phyloP scores from a whole-genome alignment of 2,797 vertebrate genomes.

The Anabas testudineus region DNA sequence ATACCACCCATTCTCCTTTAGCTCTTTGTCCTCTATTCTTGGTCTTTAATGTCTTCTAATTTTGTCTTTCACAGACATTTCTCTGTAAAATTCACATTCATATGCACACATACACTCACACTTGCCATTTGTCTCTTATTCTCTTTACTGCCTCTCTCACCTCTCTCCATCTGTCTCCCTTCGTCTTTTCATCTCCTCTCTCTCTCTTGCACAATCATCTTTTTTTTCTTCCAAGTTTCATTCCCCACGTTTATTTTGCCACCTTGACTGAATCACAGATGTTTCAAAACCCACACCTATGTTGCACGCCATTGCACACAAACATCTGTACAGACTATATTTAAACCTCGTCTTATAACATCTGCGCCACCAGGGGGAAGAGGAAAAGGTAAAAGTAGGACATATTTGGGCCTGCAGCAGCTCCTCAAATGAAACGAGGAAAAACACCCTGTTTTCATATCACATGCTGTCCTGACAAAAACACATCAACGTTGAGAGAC shows the following conservation, averaged over 20 bases:
- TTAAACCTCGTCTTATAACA: conserved; percentile 73
- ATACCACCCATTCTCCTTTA: conserved; percentile 3
- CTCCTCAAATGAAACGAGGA: conserved; percentile 64
- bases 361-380: conserved; percentile 69
- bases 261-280: conserved; percentile 50
- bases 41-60: conserved; percentile 18
- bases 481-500: conserved; percentile 47
- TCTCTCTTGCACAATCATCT: conserved; percentile 14
- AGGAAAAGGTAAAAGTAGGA: conserved; percentile 79
- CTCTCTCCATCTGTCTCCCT: conserved; percentile 30
- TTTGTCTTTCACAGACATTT: conserved; percentile 28
- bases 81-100: conserved; percentile 17
- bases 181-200: conserved; percentile 22
- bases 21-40: not conserved
- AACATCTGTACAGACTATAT: conserved; percentile 80
- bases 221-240: conserved; percentile 22
- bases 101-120: conserved; percentile 1
- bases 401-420: conserved; percentile 77
- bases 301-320: conserved; percentile 36
- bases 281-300: conserved; percentile 61
- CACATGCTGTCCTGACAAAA: conserved; percentile 53
- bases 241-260: conserved; percentile 45
- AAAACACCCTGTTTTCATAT: conserved; percentile 48
- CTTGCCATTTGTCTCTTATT: conserved; percentile 31
- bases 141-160: conserved; percentile 34